Percentiles rank a stretch among this genome's conserved stretches.
phyloP scores from a whole-genome alignment of 2,888 invertebrate genomes.

The Mimas tiliae region DNA sequence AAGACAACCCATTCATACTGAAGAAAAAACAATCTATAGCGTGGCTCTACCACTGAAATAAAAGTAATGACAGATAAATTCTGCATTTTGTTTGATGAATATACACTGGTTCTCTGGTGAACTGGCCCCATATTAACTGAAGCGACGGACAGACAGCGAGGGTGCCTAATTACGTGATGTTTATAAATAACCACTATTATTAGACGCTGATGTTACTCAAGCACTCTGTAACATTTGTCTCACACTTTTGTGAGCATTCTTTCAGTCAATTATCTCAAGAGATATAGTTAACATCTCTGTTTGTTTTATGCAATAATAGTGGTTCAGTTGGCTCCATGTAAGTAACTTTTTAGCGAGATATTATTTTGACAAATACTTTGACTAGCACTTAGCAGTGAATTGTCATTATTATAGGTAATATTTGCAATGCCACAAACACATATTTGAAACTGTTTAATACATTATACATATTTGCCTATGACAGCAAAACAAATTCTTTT shows the following conservation, averaged over 20 bases:
- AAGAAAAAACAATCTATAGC: too few species aligned
- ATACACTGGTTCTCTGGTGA: not conserved
- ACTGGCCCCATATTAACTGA: not conserved
- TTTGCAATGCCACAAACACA: too few species aligned
- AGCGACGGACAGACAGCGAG: not conserved
- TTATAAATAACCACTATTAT: constrained; percentile 13
- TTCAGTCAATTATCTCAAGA: constrained; percentile 5
- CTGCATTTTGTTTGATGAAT: not conserved
- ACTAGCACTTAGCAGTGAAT: too few species aligned
- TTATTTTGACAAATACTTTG: too few species aligned
- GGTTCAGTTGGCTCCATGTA: not conserved
- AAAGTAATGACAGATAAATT: too few species aligned
- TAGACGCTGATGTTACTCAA: not conserved
- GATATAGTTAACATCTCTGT: not conserved
- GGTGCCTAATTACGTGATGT: not conserved
- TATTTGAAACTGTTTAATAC: too few species aligned
- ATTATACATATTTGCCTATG: too few species aligned
- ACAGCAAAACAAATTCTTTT: too few species aligned
- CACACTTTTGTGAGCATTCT: not conserved
- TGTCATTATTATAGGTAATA: too few species aligned
- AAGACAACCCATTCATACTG: too few species aligned
- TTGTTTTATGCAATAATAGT: not conserved
- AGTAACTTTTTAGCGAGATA: too few species aligned
- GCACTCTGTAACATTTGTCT: not conserved
- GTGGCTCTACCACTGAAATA: too few species aligned